Evolutionary conservation across 1,140 invertebrate genomes (phyloP).

Genomic region (Nylanderia fulva): DNA sequence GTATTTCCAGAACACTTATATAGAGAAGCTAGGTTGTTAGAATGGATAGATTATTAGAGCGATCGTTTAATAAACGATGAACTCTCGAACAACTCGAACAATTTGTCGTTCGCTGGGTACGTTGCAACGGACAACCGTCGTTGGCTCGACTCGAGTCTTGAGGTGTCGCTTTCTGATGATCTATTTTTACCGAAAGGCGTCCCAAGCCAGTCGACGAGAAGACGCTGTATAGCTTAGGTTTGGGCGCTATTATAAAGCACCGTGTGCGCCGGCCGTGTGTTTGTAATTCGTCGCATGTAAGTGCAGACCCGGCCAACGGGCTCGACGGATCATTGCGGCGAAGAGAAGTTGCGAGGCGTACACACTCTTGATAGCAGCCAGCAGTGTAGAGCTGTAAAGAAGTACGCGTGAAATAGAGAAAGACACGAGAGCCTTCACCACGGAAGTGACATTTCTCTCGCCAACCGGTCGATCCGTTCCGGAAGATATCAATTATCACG

Average conservation of each 20-base stretch:
- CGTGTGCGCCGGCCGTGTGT: slow-evolving; percentile 64
- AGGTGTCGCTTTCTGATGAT: slow-evolving; percentile 82
- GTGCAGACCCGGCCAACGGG: slow-evolving; percentile 37
- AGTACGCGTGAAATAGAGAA: not conserved
- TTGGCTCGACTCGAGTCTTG: slow-evolving; percentile 64
- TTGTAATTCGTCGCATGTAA: slow-evolving; percentile 77
- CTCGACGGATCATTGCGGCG: slow-evolving; percentile 4
- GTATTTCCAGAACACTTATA: too few relatives aligned
- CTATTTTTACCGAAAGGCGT: slow-evolving; percentile 81
- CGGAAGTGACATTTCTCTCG: slow-evolving; percentile 37
- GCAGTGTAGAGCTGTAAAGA: not conserved
- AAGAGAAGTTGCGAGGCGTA: slow-evolving; percentile 22
- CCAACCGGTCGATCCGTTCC: not conserved
- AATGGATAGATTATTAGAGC: too few relatives aligned
- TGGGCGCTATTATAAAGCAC: slow-evolving; percentile 80
- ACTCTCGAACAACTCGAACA: too few relatives aligned
- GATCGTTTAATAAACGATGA: too few relatives aligned
- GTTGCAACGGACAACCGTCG: slow-evolving; percentile 28
- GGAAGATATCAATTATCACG: slow-evolving; percentile 48
- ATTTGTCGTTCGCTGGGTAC: slow-evolving; percentile 17
- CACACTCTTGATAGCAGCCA: slow-evolving; percentile 2
- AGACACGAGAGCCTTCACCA: not conserved
- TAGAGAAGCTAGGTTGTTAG: too few relatives aligned
- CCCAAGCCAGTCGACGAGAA: slow-evolving; percentile 77
- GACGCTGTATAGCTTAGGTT: slow-evolving; percentile 74